Percentiles rank a stretch among this genome's conserved stretches.
phyloP scores from a whole-genome alignment of 2,113 vertebrate species.

The Corydoras maculifer region DNA sequence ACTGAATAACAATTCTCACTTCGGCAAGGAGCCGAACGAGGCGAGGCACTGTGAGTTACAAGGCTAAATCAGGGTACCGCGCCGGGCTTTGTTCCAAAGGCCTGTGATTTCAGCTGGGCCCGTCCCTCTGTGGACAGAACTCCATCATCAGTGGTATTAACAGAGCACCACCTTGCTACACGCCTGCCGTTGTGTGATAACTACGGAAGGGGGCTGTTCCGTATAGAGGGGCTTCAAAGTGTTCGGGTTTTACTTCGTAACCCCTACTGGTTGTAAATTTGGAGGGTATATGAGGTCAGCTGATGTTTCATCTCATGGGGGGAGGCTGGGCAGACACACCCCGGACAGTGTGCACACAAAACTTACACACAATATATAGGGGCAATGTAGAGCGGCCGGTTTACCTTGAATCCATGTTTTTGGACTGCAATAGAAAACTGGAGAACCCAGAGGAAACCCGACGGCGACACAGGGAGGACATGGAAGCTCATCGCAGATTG shows the following conservation, averaged over 20 bases:
- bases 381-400: too few relatives aligned
- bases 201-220: constrained; percentile 32
- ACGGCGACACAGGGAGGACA: too few relatives aligned
- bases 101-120: constrained; percentile 10
- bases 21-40: constrained; percentile 18
- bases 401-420: too few relatives aligned
- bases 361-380: too few relatives aligned
- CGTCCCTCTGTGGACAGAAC: constrained; percentile 35
- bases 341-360: too few relatives aligned
- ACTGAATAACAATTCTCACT: constrained; percentile 39
- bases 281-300: too few relatives aligned
- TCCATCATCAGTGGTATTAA: constrained; percentile 33
- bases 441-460: too few relatives aligned
- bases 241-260: not conserved
- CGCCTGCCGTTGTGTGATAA: constrained; percentile 48
- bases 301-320: too few relatives aligned
- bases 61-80: constrained; percentile 46
- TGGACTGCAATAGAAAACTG: too few relatives aligned
- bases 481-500: too few relatives aligned
- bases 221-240: constrained; percentile 7
- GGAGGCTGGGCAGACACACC: too few relatives aligned
- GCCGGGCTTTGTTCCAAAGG: constrained; percentile 15
- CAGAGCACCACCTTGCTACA: constrained; percentile 31
- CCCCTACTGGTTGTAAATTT: not conserved
- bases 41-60: not conserved